Evolutionary conservation across 2,113 vertebrate species (phyloP).

Genomic region (Odocoileus hemionus): DNA sequence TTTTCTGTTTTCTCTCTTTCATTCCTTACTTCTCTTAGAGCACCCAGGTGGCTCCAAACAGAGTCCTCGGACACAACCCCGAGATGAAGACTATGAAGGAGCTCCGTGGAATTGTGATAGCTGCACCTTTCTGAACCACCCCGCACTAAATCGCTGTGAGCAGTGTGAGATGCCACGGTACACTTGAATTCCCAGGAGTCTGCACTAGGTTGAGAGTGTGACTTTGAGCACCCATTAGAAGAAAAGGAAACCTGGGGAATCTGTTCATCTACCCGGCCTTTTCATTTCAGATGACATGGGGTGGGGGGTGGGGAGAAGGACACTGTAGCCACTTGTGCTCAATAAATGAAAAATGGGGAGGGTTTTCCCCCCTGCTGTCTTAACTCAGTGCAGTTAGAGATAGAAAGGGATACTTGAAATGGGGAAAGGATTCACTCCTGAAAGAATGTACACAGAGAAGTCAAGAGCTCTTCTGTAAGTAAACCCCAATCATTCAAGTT

Average conservation of each 20-base stretch:
- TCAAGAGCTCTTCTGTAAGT: conserved; percentile 71
- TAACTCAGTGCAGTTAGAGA: conserved; percentile 63
- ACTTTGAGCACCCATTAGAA: conserved; percentile 68
- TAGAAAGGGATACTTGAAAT: conserved; percentile 77
- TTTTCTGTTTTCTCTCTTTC: neutral
- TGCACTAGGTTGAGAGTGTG: conserved; percentile 63
- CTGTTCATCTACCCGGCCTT: conserved; percentile 74
- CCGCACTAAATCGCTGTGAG: conserved; percentile 98
- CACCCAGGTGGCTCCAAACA: conserved; percentile 75
- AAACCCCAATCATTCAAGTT: conserved; percentile 77
- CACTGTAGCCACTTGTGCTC: conserved; percentile 70
- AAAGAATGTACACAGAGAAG: conserved; percentile 81
- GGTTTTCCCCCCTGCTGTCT: conserved; percentile 47
- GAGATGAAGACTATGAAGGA: conserved; percentile 98
- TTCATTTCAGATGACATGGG: conserved; percentile 69
- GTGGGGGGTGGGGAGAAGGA: conserved; percentile 30
- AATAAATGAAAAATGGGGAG: conserved; percentile 60
- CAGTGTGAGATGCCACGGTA: conserved; percentile 99
- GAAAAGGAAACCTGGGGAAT: conserved; percentile 73
- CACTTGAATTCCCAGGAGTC: conserved; percentile 85
- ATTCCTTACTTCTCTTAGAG: conserved; percentile 45
- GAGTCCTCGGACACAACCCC: conserved; percentile 81
- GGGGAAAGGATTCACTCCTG: conserved; percentile 76
- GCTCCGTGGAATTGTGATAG: conserved; percentile 98
- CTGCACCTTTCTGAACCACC: conserved; percentile 99